Evolutionary conservation across 2,888 invertebrate genomes (phyloP).

Genomic region (Leucoma salicis): DNA sequence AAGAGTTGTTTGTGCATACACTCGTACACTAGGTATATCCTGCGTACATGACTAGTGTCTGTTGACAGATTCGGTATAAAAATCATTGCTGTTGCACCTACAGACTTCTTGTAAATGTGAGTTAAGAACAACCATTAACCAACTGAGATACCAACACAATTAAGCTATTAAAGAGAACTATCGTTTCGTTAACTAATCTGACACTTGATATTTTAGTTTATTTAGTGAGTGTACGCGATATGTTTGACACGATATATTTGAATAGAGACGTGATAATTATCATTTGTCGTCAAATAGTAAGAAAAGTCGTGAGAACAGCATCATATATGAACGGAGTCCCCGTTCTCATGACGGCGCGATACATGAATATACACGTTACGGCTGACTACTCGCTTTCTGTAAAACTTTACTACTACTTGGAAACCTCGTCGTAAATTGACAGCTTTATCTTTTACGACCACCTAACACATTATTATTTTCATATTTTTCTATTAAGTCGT

Average conservation of each 20-base stretch:
- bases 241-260: slow-evolving; percentile 40
- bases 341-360: slow-evolving; percentile 35
- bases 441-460: slow-evolving; percentile 30
- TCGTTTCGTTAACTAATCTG: slow-evolving; percentile 20
- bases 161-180: slow-evolving; percentile 16
- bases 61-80: no score
- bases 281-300: slow-evolving; percentile 49
- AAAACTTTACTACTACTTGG: slow-evolving; percentile 21
- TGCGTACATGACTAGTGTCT: no score
- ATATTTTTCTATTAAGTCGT: slow-evolving; percentile 25
- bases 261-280: slow-evolving; percentile 47
- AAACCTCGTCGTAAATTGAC: slow-evolving; percentile 34
- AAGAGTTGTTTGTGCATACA: no score
- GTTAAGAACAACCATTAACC: no score
- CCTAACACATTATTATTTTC: slow-evolving; percentile 24
- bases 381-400: slow-evolving; percentile 13
- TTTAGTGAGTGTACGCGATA: slow-evolving; percentile 29
- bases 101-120: no score
- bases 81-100: no score
- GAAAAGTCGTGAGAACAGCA: slow-evolving; percentile 52
- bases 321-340: slow-evolving; percentile 38
- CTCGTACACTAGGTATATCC: no score
- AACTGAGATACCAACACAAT: no score
- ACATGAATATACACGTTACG: neutral
- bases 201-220: slow-evolving; percentile 28